Evolutionary conservation across 2,113 vertebrate species (phyloP).

Genomic region (Gopherus flavomarginatus): DNA sequence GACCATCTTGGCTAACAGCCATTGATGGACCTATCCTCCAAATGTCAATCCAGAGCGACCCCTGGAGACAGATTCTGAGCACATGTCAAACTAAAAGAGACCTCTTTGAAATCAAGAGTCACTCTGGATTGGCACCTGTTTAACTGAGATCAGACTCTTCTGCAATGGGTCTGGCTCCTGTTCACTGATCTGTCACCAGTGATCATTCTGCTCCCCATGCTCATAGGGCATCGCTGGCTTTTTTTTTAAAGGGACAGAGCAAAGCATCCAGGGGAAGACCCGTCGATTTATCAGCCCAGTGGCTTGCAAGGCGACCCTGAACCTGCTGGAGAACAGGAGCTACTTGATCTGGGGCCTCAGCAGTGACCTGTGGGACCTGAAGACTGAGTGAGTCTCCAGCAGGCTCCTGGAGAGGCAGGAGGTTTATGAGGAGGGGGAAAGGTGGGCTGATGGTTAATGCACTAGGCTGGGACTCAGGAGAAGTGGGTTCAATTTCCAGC

Average conservation of each 20-base stretch:
- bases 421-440: not conserved
- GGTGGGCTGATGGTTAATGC: not conserved
- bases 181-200: not conserved
- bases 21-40: too few relatives aligned
- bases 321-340: not conserved
- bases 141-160: not conserved
- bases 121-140: not conserved
- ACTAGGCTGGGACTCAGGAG: not conserved
- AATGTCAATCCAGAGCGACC: too few relatives aligned
- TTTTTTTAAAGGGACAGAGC: not conserved
- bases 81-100: not conserved
- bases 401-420: not conserved
- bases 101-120: not conserved
- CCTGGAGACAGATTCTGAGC: too few relatives aligned
- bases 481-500: not conserved
- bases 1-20: too few relatives aligned
- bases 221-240: not conserved
- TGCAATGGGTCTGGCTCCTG: not conserved
- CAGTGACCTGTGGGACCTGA: not conserved
- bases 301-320: not conserved
- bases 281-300: constrained; percentile 1
- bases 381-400: not conserved
- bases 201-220: not conserved
- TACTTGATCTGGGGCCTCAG: constrained; percentile 20
- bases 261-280: not conserved